Evolutionary conservation across 1,140 invertebrate species (phyloP), one percentile per base, ranked within the genome.

Genomic region (Trigoniulus corallinus): DNA sequence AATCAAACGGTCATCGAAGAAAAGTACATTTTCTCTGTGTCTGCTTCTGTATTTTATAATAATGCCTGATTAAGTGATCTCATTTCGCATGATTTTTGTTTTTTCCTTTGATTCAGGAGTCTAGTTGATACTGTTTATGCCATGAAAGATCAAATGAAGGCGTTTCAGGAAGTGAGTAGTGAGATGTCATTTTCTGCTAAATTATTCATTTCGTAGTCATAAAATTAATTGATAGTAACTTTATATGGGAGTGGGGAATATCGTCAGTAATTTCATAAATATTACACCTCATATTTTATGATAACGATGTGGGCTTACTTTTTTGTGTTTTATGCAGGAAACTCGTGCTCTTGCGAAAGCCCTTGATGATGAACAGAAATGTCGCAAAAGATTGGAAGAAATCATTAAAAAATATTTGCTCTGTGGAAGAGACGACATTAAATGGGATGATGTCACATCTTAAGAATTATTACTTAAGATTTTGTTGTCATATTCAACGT

Each of bases 51-150:
- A n/a, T n/a, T n/a, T n/a, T n/a, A n/a, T n/a, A n/a, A n/a, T n/a
- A n/a, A n/a, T n/a, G n/a, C n/a, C n/a, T 23, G 20, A 29, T 34
- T 25, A n/a, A 27, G 25, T 45, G 12, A 2, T 45, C 13, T 18
- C 24, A 23, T 34, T 25, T 54, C 29, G 18, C 20, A 37, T 26
- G n/a, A 18, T 18, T 22, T 41, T 1, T 2, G 40, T 42, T 40
- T 53, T 40, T 56, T 60, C 52, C 57, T 59, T 58, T 18, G 52
- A 59, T 65, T 51, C 61, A 81, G 79, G 65, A 74, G 69, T 58
- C 61, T 82, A 51, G 74, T 79, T 53, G 77, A 82, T 61, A 79
- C 78, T 25, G 79, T 83, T 54, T 79, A 79, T 63, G 70, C 74
- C 44, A 58, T 82, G 48, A 78, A 76, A 60, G 74, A 73, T 58